Evolutionary conservation across 2,113 vertebrate species (phyloP), one percentile per base, ranked within the genome.

Genomic region (Siniperca chuatsi): DNA sequence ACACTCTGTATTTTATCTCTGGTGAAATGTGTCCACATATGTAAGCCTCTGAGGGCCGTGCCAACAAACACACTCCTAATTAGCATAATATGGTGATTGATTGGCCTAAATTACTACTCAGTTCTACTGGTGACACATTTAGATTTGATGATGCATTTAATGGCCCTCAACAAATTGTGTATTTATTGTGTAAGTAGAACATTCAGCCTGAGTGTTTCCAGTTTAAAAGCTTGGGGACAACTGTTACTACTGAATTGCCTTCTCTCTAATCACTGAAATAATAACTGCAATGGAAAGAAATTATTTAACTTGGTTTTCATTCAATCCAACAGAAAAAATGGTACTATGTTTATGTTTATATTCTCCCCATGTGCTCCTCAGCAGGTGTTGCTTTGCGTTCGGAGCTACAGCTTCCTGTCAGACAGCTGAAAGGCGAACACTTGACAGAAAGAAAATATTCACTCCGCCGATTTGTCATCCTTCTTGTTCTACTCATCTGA

Each of bases 381-480:
- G 88, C 83, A 86, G 81, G 87, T 91, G 84, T 69, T 79, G 81
- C 82, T 84, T n/a, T 54, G 67, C 2, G 13, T 87, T 90, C 9
- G 33, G 58, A 67, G 78, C 66, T 23, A 3, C 79, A 67, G 78
- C 79, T 89, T 86, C 81, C 66, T 57, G 54, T 89, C 86, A 84
- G 77, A 82, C 57, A 80, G 87, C 89, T 89, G 83, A 91, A 84
- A 81, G 75, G 57, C 75, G 84, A 86, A 73, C 70, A 72, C 79
- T 81, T 85, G 90, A 88, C 83, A 84, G 86, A 78, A 80, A 87
- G 54, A 83, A 80, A 90, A 90, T 69, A 90, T 83, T 85, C 80
- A 85, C 84, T 85, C 66, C 9, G 52, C 48, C 50, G 61, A 85
- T 93, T 91, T 92, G 89, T 91, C 89, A 88, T 90, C 79, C 75